phyloP scores from a whole-genome alignment of 1,140 invertebrate species.

The Drosophila fuyamai region DNA sequence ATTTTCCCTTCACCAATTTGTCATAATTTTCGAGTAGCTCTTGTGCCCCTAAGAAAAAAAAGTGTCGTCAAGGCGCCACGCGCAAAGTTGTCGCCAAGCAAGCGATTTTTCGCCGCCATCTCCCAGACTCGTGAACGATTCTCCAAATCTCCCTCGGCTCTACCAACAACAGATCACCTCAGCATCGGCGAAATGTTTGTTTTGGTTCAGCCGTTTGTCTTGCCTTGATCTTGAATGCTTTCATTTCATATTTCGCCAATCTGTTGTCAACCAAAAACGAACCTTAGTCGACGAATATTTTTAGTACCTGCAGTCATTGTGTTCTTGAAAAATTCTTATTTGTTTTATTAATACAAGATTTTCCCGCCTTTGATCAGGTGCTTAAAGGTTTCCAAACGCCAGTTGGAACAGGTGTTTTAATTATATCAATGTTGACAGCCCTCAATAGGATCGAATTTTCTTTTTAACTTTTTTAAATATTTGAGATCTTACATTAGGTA shows the following conservation, averaged over 20 bases:
- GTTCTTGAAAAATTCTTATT: conserved; percentile 29
- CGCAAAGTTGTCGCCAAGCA: conserved; percentile 53
- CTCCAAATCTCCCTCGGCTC: conserved; percentile 27
- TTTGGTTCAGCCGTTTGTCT: conserved; percentile 62
- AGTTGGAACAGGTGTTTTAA: conserved; percentile 34
- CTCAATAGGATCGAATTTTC: conserved; percentile 8
- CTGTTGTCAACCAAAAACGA: conserved; percentile 69
- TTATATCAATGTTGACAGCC: conserved; percentile 4
- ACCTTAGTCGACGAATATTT: conserved; percentile 62
- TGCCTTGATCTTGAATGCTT: conserved; percentile 77
- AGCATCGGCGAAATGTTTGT: conserved; percentile 42
- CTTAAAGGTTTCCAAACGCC: neutral
- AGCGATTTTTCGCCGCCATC: conserved; percentile 17
- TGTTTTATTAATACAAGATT: conserved; percentile 6
- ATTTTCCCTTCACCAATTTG: conserved; percentile 19
- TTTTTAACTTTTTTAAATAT: conserved; percentile 10
- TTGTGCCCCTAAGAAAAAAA: conserved; percentile 28
- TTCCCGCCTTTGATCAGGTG: conserved; percentile 10
- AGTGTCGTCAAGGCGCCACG: conserved; percentile 44
- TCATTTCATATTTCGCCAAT: conserved; percentile 47
- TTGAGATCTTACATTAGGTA: conserved; percentile 2
- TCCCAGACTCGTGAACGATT: conserved; percentile 24
- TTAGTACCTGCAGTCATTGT: conserved; percentile 60
- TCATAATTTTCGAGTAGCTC: conserved; percentile 29
- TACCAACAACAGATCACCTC: conserved; percentile 46